Conservation (phyloP, 1,140 invertebrate genomes). For the Polypedilum pembai region DNA sequence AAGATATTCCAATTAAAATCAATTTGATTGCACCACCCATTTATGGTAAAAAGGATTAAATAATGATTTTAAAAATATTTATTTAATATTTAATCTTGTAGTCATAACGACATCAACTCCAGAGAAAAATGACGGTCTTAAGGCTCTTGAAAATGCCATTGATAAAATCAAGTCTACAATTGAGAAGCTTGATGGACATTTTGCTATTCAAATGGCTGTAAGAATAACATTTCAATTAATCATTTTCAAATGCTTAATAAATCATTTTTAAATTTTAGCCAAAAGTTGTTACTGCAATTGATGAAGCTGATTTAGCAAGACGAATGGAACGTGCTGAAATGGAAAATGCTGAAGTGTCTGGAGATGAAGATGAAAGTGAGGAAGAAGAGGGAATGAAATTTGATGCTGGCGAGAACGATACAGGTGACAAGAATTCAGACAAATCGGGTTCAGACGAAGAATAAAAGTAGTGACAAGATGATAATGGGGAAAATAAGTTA, state of each 20-base stretch:
- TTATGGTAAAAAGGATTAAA: conserved; percentile 58
- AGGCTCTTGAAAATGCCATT: conserved; percentile 80
- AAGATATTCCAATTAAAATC: conserved; percentile 94
- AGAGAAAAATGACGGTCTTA: conserved; percentile 88
- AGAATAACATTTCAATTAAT: conserved; percentile 39
- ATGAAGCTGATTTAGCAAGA: conserved; percentile 89
- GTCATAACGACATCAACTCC: conserved; percentile 98
- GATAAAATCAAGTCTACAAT: conserved; percentile 82
- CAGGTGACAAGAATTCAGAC: conserved; percentile 39
- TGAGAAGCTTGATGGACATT: conserved; percentile 76
- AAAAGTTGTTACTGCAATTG: conserved; percentile 95
- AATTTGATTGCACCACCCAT: conserved; percentile 97
- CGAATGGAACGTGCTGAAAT: conserved; percentile 90
- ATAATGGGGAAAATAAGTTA: too few relatives aligned
- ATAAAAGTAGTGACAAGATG: not conserved
- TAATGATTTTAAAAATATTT: not conserved
- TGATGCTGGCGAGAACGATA: conserved; percentile 38
- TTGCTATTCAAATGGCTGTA: conserved; percentile 91
- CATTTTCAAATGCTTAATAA: not conserved
- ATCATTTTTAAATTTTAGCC: conserved; percentile 54
- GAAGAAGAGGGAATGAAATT: conserved; percentile 52
- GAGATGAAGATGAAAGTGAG: conserved; percentile 80
- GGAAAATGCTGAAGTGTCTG: conserved; percentile 88
- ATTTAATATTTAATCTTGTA: conserved; percentile 43
- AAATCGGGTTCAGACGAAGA: conserved; percentile 29